Percentiles rank a stretch among this genome's conserved stretches.
Conservation (phyloP, 1,140 invertebrate genomes). For the Steinernema feltiae region DNA sequence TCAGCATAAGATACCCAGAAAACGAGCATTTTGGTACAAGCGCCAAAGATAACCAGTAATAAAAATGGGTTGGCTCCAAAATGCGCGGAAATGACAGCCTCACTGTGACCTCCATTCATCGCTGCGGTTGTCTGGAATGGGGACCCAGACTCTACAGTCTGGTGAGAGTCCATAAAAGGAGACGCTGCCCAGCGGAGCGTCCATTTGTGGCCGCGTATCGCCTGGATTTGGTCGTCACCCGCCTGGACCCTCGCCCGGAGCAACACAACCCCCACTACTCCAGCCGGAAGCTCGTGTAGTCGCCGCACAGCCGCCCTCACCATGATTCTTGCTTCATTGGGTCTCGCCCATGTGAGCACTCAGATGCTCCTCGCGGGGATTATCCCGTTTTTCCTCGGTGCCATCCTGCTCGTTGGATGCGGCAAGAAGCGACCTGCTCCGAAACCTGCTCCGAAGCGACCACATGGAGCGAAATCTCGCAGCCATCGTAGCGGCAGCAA, state of each 20-base stretch:
- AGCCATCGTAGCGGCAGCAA: neutral
- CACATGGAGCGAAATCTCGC: neutral
- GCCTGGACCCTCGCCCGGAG: slow-evolving; percentile 2
- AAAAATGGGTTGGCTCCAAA: too few relatives aligned
- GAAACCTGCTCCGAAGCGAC: neutral
- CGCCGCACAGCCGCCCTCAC: neutral
- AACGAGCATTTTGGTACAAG: too few relatives aligned
- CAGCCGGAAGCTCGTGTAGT: neutral
- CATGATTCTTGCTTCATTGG: neutral
- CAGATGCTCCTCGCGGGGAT: neutral
- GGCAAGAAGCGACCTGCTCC: neutral
- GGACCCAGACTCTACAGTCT: too few relatives aligned
- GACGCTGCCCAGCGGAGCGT: neutral
- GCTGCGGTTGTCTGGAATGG: too few relatives aligned
- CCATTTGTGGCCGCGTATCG: neutral
- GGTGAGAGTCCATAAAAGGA: neutral
- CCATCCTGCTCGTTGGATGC: neutral
- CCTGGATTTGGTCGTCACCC: neutral
- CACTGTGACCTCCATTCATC: too few relatives aligned
- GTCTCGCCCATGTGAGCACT: slow-evolving; percentile 3
- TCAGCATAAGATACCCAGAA: too few relatives aligned
- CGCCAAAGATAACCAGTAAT: too few relatives aligned
- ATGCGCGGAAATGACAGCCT: too few relatives aligned
- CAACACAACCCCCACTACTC: neutral
- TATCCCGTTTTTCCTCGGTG: neutral